Evolutionary conservation across 2,797 vertebrate genomes (phyloP), one percentile per base, ranked within the genome.

Genomic region (Acipenser ruthenus): DNA sequence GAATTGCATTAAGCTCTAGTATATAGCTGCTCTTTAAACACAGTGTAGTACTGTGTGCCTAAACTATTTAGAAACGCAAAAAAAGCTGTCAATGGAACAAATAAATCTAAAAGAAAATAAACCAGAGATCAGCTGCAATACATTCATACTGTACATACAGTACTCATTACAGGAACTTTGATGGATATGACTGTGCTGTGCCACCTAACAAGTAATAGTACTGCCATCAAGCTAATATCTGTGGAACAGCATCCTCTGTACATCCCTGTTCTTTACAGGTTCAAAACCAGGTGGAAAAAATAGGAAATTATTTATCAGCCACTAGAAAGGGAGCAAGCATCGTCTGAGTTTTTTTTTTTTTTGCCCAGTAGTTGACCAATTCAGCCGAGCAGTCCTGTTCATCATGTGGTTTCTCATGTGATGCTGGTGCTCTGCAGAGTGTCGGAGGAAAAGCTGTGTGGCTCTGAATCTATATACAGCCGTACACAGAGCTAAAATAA

Each of bases 171-270:
- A 10, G 60, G 37, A 63, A 67, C 10, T 66, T 50, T 47, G 10
- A 52, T 47, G 50, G 9, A 15, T 75, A 37, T 37, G 37, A 37
- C 37, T 5, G 75, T 80, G 74, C 76, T 72, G 79, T 10, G 12
- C 78, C 75, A 77, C 71, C 79, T 81, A 76, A 7, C 12, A 81
- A 92, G 82, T 86, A 86, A 87, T 87, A 84, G 83, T 92, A 83
- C 91, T 91, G 91, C 91, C 89, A 91, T 89, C 89, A 85, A 91
- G 90, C 89, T 90, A 83, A 80, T 77, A 73, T 77, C 75, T 77
- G 86, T 52, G 89, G 88, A 88, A 91, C 87, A 85, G 83, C 89
- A 91, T 85, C 84, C 80, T 83, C 48, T 3, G 8, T 71, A 59
- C 67, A 62, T 73, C 74, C 76, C 70, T 64, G 72, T 76, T 71